A percentile compares a stretch with the other conserved stretches of the same genome.
Conservation (phyloP, 2,797 vertebrate genomes). For the Urocyon cinereoargenteus region DNA sequence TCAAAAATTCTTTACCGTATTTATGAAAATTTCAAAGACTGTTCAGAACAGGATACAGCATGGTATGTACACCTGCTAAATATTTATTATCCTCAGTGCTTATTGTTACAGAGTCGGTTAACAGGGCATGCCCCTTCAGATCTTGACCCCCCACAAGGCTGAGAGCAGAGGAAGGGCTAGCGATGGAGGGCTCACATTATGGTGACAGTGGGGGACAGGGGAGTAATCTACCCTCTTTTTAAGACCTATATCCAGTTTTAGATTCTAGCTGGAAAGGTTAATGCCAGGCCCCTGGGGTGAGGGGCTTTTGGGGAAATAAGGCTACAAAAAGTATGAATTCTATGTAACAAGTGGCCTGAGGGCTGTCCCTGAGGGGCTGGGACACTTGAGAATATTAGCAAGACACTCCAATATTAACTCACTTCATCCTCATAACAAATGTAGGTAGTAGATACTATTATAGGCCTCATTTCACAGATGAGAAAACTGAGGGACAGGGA, state of each 20-base stretch:
- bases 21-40: conserved; percentile 72
- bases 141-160: conserved; percentile 40
- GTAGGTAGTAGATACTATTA: background rate
- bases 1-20: conserved; percentile 62
- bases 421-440: background rate
- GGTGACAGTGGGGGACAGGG: background rate
- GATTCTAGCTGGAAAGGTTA: background rate
- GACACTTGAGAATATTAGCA: background rate
- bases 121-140: conserved; percentile 62
- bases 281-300: background rate
- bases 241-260: conserved; percentile 17
- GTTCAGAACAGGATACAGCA: conserved; percentile 70
- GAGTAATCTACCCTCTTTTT: background rate
- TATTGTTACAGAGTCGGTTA: conserved; percentile 69
- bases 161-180: background rate
- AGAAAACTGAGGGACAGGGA: background rate
- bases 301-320: background rate
- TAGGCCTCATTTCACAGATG: background rate
- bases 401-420: conserved; percentile 8
- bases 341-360: background rate
- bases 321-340: background rate
- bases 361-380: background rate
- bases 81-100: conserved; percentile 57
- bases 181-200: background rate
- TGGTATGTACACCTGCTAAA: conserved; percentile 12